A percentile compares a stretch with the other conserved stretches of the same genome.
Conservation (phyloP, 2,888 invertebrate genomes). For the Metacarcinus magister region DNA sequence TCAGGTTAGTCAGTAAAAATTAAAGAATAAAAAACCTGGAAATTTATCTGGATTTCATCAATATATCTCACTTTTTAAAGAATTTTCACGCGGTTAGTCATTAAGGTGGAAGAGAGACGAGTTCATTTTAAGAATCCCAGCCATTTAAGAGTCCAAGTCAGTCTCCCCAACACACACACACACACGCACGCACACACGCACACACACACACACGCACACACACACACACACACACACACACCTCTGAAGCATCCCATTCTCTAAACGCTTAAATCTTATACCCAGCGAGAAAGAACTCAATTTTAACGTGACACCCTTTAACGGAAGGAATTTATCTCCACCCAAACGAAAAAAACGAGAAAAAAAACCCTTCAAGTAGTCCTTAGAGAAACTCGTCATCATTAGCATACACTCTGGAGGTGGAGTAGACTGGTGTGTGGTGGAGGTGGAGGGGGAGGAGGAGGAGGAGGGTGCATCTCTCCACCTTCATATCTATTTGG, state of each 20-base stretch:
- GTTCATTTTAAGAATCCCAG: not conserved
- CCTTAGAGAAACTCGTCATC: not conserved
- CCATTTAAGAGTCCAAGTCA: not conserved
- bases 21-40: not conserved
- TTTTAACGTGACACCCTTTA: not conserved
- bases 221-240: not conserved
- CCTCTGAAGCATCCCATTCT: not conserved
- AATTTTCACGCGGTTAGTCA: not conserved
- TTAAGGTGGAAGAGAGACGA: not conserved
- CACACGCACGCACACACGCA: not conserved
- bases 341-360: not conserved
- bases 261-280: not conserved
- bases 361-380: not conserved
- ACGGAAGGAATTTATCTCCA: not conserved
- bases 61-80: conserved; percentile 7
- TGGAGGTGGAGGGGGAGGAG: not conserved
- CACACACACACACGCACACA: conserved; percentile 8
- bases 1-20: not conserved
- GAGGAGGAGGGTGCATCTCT: not conserved
- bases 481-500: not conserved
- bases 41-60: not conserved
- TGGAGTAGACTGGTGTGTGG: not conserved
- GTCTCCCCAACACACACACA: not conserved
- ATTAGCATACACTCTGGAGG: not conserved
- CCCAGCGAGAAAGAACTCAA: not conserved